Evolutionary conservation across 2,888 invertebrate species (phyloP).

Genomic region (Dichetophora obliterata): DNA sequence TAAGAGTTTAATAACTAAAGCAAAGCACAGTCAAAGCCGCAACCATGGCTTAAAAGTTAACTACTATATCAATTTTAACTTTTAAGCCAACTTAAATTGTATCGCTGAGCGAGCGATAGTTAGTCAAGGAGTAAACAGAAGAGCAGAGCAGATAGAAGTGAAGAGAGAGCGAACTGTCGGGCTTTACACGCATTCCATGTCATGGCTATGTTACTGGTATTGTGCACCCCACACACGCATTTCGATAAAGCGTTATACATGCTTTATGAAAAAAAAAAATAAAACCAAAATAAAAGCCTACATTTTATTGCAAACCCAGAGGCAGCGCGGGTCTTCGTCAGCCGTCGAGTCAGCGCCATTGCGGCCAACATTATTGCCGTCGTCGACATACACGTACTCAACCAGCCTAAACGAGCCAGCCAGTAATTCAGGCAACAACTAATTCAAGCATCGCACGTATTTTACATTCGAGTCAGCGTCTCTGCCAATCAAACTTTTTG

Average conservation of each 20-base stretch:
- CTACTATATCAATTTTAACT: conserved; percentile 8
- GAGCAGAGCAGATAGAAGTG: not conserved
- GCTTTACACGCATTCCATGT: conserved; percentile 35
- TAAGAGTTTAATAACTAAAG: conserved; percentile 23
- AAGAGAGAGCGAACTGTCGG: not conserved
- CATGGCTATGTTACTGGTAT: conserved; percentile 35
- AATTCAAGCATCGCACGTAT: not conserved
- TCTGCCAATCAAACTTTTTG: not conserved
- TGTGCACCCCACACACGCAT: conserved; percentile 8
- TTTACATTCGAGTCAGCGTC: not conserved
- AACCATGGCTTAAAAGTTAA: not conserved
- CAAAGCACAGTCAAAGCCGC: not conserved
- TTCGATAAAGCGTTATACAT: not conserved
- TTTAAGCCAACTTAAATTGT: conserved; percentile 7
- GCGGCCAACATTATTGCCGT: not conserved
- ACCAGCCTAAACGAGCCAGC: too few relatives aligned
- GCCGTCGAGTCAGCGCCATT: not conserved
- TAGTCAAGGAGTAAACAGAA: not conserved
- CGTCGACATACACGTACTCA: not conserved
- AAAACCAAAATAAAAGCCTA: not conserved
- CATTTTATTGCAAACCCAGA: conserved; percentile 8
- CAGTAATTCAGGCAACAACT: not conserved
- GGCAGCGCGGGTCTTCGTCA: not conserved
- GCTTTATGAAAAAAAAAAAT: not conserved
- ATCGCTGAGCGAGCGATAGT: not conserved